phyloP scores from a whole-genome alignment of 2,797 vertebrate species.

The Sebastes nivosus region DNA sequence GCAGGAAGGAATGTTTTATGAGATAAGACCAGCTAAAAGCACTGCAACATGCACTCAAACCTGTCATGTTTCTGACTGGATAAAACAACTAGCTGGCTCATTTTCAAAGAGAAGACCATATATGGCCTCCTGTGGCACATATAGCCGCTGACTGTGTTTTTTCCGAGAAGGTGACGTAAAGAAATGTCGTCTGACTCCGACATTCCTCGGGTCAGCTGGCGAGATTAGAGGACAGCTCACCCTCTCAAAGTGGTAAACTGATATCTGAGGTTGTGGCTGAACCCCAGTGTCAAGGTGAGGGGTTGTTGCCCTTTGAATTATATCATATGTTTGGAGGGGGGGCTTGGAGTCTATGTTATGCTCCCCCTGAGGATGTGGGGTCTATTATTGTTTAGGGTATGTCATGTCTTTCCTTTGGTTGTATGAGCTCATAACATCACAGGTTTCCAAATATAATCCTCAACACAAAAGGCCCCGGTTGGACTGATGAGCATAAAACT shows the following conservation, averaged over 20 bases:
- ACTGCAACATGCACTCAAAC: background rate
- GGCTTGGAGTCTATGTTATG: conserved; percentile 37
- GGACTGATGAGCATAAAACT: background rate
- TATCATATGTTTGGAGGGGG: conserved; percentile 72
- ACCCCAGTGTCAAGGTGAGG: conserved; percentile 74
- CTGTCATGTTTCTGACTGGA: background rate
- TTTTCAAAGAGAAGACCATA: conserved; percentile 35
- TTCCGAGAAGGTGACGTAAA: conserved; percentile 49
- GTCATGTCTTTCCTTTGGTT: conserved; percentile 48
- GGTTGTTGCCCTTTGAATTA: conserved; percentile 66
- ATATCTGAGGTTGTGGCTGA: conserved; percentile 64
- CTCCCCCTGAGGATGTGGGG: conserved; percentile 47
- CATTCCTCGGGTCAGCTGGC: conserved; percentile 70
- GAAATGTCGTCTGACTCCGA: conserved; percentile 52
- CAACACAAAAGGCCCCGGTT: background rate
- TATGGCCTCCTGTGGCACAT: conserved; percentile 24
- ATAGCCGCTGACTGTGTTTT: conserved; percentile 5
- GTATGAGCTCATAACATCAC: conserved; percentile 47
- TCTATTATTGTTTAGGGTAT: conserved; percentile 68
- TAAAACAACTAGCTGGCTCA: background rate
- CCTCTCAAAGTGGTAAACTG: conserved; percentile 60
- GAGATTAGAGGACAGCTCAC: conserved; percentile 62
- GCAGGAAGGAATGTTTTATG: background rate
- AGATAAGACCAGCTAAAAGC: background rate
- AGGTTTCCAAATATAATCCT: conserved; percentile 34